Base-by-base conservation (phyloP, 2,797 vertebrate genomes). In the Micrastur ruficollis region DNA sequence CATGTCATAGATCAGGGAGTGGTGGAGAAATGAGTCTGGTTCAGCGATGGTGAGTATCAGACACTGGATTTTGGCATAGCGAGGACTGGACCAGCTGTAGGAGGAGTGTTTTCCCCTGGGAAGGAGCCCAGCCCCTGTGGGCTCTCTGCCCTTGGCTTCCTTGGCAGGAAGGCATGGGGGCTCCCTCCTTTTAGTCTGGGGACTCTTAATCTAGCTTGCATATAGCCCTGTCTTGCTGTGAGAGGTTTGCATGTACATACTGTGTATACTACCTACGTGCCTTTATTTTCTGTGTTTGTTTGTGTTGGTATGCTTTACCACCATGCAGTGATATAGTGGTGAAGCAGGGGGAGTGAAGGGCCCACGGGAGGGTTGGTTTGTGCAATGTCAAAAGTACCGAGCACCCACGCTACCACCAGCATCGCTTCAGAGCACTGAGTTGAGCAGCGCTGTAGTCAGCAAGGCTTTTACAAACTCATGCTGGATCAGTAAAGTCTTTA, bases 251-350 rank as follows among this genome's bases (percentile, higher is more conserved):
- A 18, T 9, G 3, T 26, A 3, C 11, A 1, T 14, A 6, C 6
- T 9, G 1, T 42, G 62, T 34, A 8, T 38, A 11, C 38, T 52
- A 27, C 47, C 50, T 6, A 0, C 2, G 2, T 29, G 9, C n/a
- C 56, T 79, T 52, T 25, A 14, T 72, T 76, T 79, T 66, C 58
- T 65, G 11, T 9, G 18, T 27, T 58, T 21, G 18, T 72, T 76
- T 66, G 16, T 52, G 65, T 62, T 2, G 1, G 5, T 14, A 36
- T 52, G 34, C 52, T 56, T 63, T 74, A 23, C 66, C 53, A 50
- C 70, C 50, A 3, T 14, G 40, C 22, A 22, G 52, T 8, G 53
- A 3, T 21, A 2, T 3, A 9, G 44, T 9, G 36, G 66, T 36
- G 81, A 62, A 34, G 11, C 42, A 71, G 61, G 53, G 53, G n/a